Percentiles rank a stretch among this genome's conserved stretches.
These are phyloP conservation scores for Belgica antarctica DNA, from an alignment of 2,888 invertebrate species.

Conservation along the genomic window DNA sequence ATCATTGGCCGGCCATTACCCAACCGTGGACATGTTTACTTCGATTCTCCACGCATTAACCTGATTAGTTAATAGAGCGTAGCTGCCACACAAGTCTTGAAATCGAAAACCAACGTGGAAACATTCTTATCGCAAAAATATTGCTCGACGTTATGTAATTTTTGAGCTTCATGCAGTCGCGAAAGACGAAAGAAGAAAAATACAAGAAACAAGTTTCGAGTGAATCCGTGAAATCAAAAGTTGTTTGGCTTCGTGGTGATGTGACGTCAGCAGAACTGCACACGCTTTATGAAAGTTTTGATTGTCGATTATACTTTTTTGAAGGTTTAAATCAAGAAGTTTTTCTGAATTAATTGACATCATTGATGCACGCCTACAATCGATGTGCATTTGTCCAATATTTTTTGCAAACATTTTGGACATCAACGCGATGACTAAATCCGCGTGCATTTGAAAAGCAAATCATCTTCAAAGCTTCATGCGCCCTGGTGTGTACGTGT, in stretches of 20 bases:
- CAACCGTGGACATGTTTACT: neutral
- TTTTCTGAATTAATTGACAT: no score
- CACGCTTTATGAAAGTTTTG: neutral
- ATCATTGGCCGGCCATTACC: no score
- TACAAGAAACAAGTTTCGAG: neutral
- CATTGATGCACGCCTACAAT: no score
- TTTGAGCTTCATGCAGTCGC: neutral
- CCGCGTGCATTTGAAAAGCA: conserved; percentile 16
- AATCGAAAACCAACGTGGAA: neutral
- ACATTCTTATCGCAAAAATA: neutral
- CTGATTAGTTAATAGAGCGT: conserved; percentile 1
- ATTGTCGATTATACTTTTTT: neutral
- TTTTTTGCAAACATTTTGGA: neutral
- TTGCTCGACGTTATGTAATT: conserved; percentile 12
- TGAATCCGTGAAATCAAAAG: neutral
- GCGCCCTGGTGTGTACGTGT: neutral
- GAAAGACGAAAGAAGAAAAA: neutral
- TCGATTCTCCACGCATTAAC: neutral
- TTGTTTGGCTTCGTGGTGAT: no score
- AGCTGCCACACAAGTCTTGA: neutral
- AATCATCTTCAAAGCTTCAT: neutral
- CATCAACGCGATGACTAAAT: neutral
- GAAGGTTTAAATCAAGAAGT: neutral
- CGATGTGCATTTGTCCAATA: no score
- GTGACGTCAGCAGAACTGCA: no score